Percentiles rank a stretch among this genome's conserved stretches.
phyloP scores from a whole-genome alignment of 2,888 invertebrate species.

The Cyaniris semiargus region DNA sequence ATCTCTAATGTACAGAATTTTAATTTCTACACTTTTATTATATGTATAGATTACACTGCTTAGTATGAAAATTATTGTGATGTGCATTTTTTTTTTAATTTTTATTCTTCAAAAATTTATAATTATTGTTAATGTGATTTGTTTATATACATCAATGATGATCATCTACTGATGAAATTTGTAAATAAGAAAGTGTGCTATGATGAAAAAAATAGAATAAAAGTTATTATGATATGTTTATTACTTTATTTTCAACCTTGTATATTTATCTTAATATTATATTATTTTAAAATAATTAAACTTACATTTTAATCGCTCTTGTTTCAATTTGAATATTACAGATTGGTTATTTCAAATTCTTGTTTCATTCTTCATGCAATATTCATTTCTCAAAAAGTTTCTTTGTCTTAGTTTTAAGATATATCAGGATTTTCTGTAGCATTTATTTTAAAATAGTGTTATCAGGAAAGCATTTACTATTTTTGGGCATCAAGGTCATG shows the following conservation, averaged over 20 bases:
- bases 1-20: no score
- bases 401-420: neutral
- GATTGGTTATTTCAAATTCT: neutral
- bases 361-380: neutral
- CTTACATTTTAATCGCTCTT: conserved; percentile 13
- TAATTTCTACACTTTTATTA: no score
- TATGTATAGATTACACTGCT: no score
- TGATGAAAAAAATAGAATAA: conserved; percentile 13
- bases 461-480: neutral
- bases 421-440: neutral
- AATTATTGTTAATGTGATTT: neutral
- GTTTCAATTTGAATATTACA: neutral
- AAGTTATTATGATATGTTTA: conserved; percentile 7
- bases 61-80: neutral
- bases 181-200: neutral
- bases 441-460: neutral
- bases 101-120: neutral
- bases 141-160: neutral
- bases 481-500: neutral
- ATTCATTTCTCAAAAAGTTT: neutral
- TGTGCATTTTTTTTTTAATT: neutral
- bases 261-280: conserved; percentile 22
- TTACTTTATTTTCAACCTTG: conserved; percentile 25
- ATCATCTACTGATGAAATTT: neutral
- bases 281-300: conserved; percentile 16